phyloP scores from a whole-genome alignment of 2,888 invertebrate genomes.

The Pammene fasciana region DNA sequence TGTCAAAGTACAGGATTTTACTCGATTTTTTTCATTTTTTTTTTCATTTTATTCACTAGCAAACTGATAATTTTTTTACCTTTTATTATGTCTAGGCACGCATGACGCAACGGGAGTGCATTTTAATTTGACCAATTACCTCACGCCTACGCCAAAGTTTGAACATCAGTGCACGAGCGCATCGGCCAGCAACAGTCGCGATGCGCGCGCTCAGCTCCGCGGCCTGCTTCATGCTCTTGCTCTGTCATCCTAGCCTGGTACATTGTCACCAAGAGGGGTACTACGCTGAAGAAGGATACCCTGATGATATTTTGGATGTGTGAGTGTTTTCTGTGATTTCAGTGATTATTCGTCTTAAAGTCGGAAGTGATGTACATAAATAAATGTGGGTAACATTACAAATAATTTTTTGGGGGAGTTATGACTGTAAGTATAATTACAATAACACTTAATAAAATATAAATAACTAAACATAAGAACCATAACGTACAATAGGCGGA shows the following conservation, averaged over 20 bases:
- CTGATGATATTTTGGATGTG: conserved; percentile 74
- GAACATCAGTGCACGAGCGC: conserved; percentile 69
- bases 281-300: conserved; percentile 69
- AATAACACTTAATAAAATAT: too few species aligned
- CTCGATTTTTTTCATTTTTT: too few species aligned
- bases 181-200: conserved; percentile 70
- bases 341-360: conserved; percentile 35
- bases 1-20: too few species aligned
- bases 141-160: conserved; percentile 57
- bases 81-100: conserved; percentile 18
- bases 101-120: conserved; percentile 43
- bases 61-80: not conserved
- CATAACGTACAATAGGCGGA: too few species aligned
- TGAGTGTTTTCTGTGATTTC: conserved; percentile 62
- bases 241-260: conserved; percentile 67
- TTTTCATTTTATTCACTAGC: too few species aligned
- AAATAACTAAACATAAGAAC: too few species aligned
- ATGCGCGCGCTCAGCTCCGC: conserved; percentile 75
- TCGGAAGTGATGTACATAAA: not conserved
- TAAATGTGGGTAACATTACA: not conserved
- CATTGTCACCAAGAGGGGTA: conserved; percentile 67
- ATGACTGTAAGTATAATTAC: conserved; percentile 41
- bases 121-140: conserved; percentile 40
- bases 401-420: not conserved
- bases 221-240: conserved; percentile 64